Conservation (phyloP, 2,797 vertebrate genomes). For the Liparis tanakae region DNA sequence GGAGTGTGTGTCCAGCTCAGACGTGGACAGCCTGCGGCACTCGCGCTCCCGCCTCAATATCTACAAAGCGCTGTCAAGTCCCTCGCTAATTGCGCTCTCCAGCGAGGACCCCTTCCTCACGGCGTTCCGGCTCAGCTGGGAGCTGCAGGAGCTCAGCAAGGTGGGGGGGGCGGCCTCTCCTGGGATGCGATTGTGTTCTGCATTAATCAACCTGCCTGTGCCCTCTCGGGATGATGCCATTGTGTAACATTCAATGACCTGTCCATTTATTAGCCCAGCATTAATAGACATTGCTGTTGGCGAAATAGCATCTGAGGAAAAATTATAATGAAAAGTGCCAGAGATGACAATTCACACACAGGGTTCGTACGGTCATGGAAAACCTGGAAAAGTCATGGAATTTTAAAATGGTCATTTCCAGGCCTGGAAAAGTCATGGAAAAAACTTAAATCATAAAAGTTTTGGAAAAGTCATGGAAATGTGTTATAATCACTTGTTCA, state of each 20-base stretch:
- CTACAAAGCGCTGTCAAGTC: constrained; percentile 95
- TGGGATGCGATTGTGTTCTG: constrained; percentile 4
- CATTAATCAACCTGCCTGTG: constrained; percentile 11
- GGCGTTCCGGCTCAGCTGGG: constrained; percentile 96
- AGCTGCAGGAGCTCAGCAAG: constrained; percentile 97
- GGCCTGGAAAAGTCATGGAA: too few relatives aligned
- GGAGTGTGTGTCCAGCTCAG: constrained; percentile 95
- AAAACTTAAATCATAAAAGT: too few relatives aligned
- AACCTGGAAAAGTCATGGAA: too few relatives aligned
- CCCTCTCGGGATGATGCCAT: constrained; percentile 7
- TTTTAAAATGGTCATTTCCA: too few relatives aligned
- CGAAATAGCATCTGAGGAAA: constrained; percentile 17
- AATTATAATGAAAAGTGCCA: background rate
- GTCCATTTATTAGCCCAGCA: constrained; percentile 8
- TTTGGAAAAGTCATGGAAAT: too few relatives aligned
- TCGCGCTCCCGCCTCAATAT: constrained; percentile 97
- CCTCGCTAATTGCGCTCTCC: constrained; percentile 93
- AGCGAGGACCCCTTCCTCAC: constrained; percentile 98
- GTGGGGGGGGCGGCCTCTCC: constrained; percentile 61
- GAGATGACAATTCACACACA: background rate
- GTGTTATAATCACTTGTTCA: too few relatives aligned
- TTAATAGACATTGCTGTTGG: constrained; percentile 4
- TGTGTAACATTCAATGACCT: background rate
- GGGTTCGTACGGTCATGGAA: too few relatives aligned
- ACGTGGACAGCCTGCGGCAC: constrained; percentile 96